A percentile compares a stretch with the other conserved stretches of the same genome.
Evolutionary conservation across 2,888 invertebrate species (phyloP).

Genomic region (Cynaeus angustus): DNA sequence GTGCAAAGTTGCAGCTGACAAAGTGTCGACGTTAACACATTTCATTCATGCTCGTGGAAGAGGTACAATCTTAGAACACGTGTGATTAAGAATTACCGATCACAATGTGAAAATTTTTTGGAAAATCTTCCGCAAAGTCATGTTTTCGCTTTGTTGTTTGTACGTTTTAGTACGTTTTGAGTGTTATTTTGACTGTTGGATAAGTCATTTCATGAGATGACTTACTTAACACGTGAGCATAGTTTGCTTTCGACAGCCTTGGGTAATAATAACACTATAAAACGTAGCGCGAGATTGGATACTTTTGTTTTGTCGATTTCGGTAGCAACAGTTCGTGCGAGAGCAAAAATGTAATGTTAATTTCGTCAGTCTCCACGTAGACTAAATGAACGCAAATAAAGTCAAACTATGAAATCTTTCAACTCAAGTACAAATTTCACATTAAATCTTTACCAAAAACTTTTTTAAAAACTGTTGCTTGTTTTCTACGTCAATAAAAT

Average conservation of each 20-base stretch:
- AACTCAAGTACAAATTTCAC: too few relatives aligned
- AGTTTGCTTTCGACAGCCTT: slow-evolving; percentile 10
- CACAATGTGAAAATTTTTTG: too few relatives aligned
- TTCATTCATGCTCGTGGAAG: slow-evolving; percentile 32
- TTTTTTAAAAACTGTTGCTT: too few relatives aligned
- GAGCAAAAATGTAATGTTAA: background rate
- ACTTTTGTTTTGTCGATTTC: slow-evolving; percentile 4
- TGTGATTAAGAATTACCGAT: background rate
- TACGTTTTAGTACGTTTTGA: too few relatives aligned
- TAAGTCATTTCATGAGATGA: background rate
- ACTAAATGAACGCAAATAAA: background rate
- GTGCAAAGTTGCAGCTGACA: slow-evolving; percentile 37
- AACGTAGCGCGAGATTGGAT: slow-evolving; percentile 1
- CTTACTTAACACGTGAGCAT: background rate
- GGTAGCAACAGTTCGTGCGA: background rate
- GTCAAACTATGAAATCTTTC: background rate
- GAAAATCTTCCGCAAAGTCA: too few relatives aligned
- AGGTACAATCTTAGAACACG: background rate
- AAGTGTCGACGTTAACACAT: slow-evolving; percentile 32
- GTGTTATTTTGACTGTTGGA: background rate
- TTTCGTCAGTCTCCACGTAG: too few relatives aligned
- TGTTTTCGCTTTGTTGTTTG: too few relatives aligned
- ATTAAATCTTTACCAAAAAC: too few relatives aligned
- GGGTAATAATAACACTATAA: slow-evolving; percentile 29
- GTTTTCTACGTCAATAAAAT: too few relatives aligned